Evolutionary conservation across 2,797 vertebrate species (phyloP).

Genomic region (Sphenodon punctatus): DNA sequence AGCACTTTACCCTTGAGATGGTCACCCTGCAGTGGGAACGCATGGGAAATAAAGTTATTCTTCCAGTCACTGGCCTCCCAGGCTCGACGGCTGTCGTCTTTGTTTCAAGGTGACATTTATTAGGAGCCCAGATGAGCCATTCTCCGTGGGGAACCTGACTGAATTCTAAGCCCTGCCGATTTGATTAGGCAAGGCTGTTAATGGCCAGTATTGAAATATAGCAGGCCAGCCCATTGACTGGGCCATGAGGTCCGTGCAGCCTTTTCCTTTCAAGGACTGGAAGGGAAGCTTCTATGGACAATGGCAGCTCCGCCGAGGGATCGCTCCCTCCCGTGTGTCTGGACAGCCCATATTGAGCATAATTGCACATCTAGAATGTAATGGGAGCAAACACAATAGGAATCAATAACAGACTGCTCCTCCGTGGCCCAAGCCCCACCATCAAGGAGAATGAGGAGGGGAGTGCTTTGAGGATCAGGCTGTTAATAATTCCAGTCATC

Average conservation of each 20-base stretch:
- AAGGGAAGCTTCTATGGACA: too few relatives aligned
- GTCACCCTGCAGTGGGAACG: constrained; percentile 73
- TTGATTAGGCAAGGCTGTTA: not conserved
- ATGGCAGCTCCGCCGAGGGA: too few relatives aligned
- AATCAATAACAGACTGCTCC: too few relatives aligned
- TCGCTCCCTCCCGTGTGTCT: too few relatives aligned
- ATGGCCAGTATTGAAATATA: too few relatives aligned
- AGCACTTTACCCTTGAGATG: constrained; percentile 52
- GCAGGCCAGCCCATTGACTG: not conserved
- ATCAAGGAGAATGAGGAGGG: too few relatives aligned
- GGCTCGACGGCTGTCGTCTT: not conserved
- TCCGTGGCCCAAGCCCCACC: too few relatives aligned
- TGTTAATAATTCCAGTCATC: too few relatives aligned
- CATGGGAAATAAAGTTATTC: not conserved
- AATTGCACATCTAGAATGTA: too few relatives aligned
- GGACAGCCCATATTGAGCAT: too few relatives aligned
- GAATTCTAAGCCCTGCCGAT: not conserved
- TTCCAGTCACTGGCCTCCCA: not conserved
- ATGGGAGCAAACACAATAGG: too few relatives aligned
- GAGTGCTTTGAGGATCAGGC: too few relatives aligned
- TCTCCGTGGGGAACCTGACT: not conserved
- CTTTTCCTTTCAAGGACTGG: not conserved
- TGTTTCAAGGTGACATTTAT: not conserved
- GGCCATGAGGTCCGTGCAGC: not conserved
- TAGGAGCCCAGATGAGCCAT: not conserved